Conservation (phyloP, 2,797 vertebrate species). For the Eulemur coronatus region DNA sequence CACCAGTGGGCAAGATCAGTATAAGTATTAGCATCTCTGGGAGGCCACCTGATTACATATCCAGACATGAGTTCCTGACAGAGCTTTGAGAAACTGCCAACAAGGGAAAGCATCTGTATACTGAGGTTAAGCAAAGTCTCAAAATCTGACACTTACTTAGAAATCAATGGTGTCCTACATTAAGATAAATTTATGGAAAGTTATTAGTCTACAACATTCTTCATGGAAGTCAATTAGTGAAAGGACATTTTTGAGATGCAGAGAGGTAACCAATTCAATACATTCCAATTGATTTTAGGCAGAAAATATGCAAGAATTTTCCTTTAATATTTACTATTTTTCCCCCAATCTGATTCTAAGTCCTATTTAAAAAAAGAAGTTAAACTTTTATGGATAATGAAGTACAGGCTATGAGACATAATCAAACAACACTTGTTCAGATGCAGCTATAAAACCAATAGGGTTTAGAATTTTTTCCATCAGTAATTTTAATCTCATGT, state of each 20-base stretch:
- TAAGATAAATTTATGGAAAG: neutral
- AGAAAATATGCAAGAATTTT: neutral
- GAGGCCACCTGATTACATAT: neutral
- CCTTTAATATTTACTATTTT: neutral
- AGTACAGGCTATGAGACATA: neutral
- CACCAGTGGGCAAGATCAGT: neutral
- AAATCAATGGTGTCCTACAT: neutral
- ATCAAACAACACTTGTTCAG: constrained; percentile 13
- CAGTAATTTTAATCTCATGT: constrained; percentile 2
- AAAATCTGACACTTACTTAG: neutral
- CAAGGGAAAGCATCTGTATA: neutral
- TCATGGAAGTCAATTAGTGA: neutral
- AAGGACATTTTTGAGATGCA: neutral
- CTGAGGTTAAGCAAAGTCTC: neutral
- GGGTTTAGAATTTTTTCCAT: neutral
- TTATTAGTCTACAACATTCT: neutral
- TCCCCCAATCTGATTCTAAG: neutral
- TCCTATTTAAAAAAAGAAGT: neutral
- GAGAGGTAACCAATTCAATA: neutral
- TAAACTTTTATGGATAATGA: neutral
- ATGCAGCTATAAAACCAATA: neutral
- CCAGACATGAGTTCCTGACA: neutral
- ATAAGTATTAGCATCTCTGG: neutral
- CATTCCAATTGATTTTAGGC: neutral
- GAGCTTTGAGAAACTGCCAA: neutral